Evolutionary conservation across 2,113 vertebrate species (phyloP).

Genomic region (Fregetta grallaria): DNA sequence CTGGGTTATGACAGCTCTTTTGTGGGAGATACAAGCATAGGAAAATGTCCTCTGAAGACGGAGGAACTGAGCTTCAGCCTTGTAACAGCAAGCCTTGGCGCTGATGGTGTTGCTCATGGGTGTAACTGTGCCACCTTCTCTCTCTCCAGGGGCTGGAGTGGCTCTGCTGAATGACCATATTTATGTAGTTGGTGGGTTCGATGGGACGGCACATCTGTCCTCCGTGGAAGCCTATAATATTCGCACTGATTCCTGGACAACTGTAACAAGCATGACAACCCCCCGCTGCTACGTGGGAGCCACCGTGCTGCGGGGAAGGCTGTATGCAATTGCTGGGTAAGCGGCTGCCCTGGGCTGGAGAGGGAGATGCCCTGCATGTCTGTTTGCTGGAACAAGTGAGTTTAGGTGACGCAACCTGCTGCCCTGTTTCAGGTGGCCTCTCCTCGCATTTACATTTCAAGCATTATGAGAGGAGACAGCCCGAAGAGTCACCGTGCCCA

Average conservation of each 20-base stretch:
- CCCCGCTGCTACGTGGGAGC: constrained; percentile 97
- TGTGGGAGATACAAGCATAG: neutral
- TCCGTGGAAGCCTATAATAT: constrained; percentile 98
- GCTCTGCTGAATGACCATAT: constrained; percentile 96
- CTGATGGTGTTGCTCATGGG: fast-evolving
- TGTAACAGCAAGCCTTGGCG: fast-evolving
- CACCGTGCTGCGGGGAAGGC: constrained; percentile 91
- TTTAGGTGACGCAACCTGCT: neutral
- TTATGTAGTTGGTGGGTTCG: constrained; percentile 96
- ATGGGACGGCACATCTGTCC: constrained; percentile 93
- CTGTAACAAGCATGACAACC: constrained; percentile 95
- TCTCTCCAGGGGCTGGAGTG: constrained; percentile 86
- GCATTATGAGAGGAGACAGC: neutral
- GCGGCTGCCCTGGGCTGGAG: neutral
- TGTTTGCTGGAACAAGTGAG: fast-evolving
- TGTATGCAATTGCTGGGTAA: constrained; percentile 96
- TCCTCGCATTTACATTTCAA: neutral
- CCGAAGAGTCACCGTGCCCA: fast-evolving
- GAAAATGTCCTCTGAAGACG: neutral
- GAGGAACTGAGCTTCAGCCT: neutral
- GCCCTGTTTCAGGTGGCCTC: neutral
- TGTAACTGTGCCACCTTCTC: neutral
- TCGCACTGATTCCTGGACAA: constrained; percentile 95
- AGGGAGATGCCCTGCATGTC: neutral
- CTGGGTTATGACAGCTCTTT: neutral